phyloP scores from a whole-genome alignment of 2,113 vertebrate species.

The Caracal caracal region DNA sequence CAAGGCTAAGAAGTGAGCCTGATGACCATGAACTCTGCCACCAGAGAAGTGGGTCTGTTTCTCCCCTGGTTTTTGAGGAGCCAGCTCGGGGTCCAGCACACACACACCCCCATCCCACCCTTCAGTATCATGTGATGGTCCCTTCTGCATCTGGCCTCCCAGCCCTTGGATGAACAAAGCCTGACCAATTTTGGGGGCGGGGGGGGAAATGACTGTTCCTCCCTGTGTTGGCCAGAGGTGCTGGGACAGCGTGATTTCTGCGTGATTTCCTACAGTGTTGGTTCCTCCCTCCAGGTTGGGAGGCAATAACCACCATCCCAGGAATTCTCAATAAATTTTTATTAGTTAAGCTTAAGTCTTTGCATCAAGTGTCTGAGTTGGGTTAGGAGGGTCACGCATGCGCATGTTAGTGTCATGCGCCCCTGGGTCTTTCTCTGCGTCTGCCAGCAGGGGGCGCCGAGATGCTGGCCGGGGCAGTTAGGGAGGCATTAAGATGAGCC shows the following conservation, averaged over 20 bases:
- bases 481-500: too few relatives aligned
- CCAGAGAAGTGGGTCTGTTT: background rate
- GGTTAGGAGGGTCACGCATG: background rate
- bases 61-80: slow-evolving; percentile 16
- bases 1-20: slow-evolving; percentile 87
- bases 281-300: slow-evolving; percentile 18
- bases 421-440: background rate
- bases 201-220: background rate
- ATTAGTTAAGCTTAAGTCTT: slow-evolving; percentile 65
- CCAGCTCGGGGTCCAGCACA: background rate
- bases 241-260: slow-evolving; percentile 64
- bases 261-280: slow-evolving; percentile 58
- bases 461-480: background rate
- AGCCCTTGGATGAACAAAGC: slow-evolving; percentile 39
- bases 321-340: slow-evolving; percentile 82
- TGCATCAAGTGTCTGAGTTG: background rate
- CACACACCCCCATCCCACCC: background rate
- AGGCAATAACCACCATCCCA: slow-evolving; percentile 53
- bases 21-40: background rate
- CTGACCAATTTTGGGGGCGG: background rate
- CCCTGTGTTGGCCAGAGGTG: background rate
- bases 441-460: slow-evolving; percentile 65
- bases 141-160: background rate
- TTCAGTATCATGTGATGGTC: slow-evolving; percentile 3
- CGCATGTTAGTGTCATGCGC: background rate